A percentile compares a stretch with the other conserved stretches of the same genome.
Evolutionary conservation across 2,888 invertebrate genomes (phyloP).

Genomic region (Drosophila kanekoi): DNA sequence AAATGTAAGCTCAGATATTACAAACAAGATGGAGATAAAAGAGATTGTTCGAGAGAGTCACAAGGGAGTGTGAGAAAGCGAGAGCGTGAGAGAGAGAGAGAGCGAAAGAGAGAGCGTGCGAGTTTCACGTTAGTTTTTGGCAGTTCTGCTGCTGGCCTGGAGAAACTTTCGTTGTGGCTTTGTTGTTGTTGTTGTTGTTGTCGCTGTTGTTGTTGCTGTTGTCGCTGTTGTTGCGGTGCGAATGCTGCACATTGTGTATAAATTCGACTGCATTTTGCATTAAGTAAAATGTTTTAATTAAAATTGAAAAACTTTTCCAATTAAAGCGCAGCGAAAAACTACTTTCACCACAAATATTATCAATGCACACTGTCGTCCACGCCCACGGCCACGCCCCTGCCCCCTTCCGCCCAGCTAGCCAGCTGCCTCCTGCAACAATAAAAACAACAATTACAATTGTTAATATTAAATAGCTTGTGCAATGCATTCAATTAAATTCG

Average conservation of each 20-base stretch:
- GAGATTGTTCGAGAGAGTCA: neutral
- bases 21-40: too few species aligned
- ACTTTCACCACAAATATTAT: conserved; percentile 64
- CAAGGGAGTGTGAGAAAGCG: neutral
- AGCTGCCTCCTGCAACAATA: neutral
- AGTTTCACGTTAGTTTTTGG: conserved; percentile 51
- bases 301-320: conserved; percentile 79
- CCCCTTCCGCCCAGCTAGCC: neutral
- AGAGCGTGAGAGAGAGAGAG: neutral
- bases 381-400: conserved; percentile 9
- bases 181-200: conserved; percentile 33
- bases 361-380: conserved; percentile 48
- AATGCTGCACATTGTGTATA: conserved; percentile 55
- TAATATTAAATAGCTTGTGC: conserved; percentile 28
- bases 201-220: conserved; percentile 45
- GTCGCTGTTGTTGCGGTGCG: conserved; percentile 43
- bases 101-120: neutral
- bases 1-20: too few species aligned
- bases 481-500: conserved; percentile 31
- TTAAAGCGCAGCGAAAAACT: conserved; percentile 59
- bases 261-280: conserved; percentile 74
- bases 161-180: conserved; percentile 58
- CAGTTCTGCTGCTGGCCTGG: conserved; percentile 42
- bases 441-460: conserved; percentile 28
- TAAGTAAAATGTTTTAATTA: conserved; percentile 79